Percentiles rank a stretch among this genome's conserved stretches.
phyloP scores from a whole-genome alignment of 2,888 invertebrate species.

The Myopa tessellatipennis region DNA sequence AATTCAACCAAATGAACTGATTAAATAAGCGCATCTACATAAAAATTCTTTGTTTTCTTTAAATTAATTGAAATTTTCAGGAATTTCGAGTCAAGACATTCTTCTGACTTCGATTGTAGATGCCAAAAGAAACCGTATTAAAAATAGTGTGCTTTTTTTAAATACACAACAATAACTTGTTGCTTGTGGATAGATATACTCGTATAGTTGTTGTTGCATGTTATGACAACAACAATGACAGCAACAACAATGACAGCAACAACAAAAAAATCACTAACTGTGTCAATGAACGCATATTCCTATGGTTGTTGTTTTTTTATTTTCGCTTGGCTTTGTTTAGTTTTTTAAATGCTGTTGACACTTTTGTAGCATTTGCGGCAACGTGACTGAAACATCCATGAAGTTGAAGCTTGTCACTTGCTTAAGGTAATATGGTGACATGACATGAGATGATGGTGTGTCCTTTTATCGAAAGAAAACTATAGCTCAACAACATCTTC shows the following conservation, averaged over 20 bases:
- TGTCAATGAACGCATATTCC: constrained; percentile 1
- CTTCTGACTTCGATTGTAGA: not conserved
- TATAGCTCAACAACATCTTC: not conserved
- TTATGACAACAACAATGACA: not conserved
- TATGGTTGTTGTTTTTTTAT: not conserved
- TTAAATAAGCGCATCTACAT: too few species aligned
- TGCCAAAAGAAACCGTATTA: not conserved
- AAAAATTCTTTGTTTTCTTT: too few species aligned
- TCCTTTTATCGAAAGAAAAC: not conserved
- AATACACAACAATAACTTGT: not conserved
- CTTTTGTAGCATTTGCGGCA: not conserved
- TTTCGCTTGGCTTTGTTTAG: not conserved
- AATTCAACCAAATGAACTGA: too few species aligned
- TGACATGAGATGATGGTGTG: too few species aligned
- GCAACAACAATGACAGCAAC: not conserved
- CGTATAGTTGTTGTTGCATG: too few species aligned
- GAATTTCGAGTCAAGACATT: too few species aligned
- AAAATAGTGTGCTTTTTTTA: not conserved
- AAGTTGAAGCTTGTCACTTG: not conserved
- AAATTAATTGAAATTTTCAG: too few species aligned
- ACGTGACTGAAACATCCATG: not conserved
- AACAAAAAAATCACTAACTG: not conserved
- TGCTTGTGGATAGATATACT: not conserved
- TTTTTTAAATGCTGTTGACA: constrained; percentile 5
- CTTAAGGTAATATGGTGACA: too few species aligned